A percentile compares a stretch with the other conserved stretches of the same genome.
Conservation (phyloP, 2,797 vertebrate genomes). For the Hippoglossus hippoglossus region DNA sequence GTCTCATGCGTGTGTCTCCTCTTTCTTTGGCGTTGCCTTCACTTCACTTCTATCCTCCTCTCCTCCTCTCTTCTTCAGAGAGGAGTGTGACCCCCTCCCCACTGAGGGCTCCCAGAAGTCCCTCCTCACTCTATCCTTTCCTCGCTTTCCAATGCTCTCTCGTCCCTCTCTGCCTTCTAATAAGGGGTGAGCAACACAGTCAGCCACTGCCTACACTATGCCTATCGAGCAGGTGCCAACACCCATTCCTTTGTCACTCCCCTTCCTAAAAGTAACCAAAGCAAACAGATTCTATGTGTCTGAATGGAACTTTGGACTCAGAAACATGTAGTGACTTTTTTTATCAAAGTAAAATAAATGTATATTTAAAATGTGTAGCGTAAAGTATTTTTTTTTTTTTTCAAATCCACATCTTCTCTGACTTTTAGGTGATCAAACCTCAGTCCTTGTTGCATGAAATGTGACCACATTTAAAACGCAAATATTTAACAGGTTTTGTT, state of each 20-base stretch:
- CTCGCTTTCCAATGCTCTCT: slow-evolving; percentile 93
- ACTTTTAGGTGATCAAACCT: no score
- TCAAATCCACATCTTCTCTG: not conserved
- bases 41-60: slow-evolving; percentile 65
- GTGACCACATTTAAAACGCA: not conserved
- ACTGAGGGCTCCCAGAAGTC: slow-evolving; percentile 92
- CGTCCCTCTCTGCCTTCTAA: slow-evolving; percentile 89
- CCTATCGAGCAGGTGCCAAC: slow-evolving; percentile 45
- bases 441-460: not conserved
- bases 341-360: no score
- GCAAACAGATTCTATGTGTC: slow-evolving; percentile 17
- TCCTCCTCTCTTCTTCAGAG: slow-evolving; percentile 87
- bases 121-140: slow-evolving; percentile 92
- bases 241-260: slow-evolving; percentile 10
- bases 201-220: slow-evolving; percentile 59
- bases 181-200: slow-evolving; percentile 89
- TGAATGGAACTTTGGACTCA: slow-evolving; percentile 8
- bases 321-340: not conserved
- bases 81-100: slow-evolving; percentile 87
- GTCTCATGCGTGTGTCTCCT: slow-evolving; percentile 51
- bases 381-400: slow-evolving; percentile 1
- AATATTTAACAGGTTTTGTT: not conserved
- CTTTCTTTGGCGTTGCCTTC: slow-evolving; percentile 49
- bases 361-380: not conserved
- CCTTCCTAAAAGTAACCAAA: slow-evolving; percentile 73